Conservation (phyloP, 53 echinoderm and acorn worm species). For the Temnopleurus reevesii region DNA sequence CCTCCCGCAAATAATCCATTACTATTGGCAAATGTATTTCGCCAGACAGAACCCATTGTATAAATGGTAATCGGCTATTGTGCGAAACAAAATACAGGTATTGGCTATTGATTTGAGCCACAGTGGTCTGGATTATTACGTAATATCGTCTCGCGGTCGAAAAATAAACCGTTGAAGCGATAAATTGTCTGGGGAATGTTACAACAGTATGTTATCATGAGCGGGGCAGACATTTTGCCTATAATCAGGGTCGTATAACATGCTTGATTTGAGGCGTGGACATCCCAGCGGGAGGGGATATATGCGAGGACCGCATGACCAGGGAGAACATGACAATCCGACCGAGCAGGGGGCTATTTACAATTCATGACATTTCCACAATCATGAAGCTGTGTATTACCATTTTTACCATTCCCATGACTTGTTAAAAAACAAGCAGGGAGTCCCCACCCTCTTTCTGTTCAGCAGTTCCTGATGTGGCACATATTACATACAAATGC, state of each 20-base stretch:
- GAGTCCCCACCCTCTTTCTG: too few relatives aligned
- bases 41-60: conserved; percentile 1
- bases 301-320: too few relatives aligned
- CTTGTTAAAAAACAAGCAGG: too few relatives aligned
- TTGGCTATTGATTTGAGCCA: neutral
- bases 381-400: too few relatives aligned
- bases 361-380: too few relatives aligned
- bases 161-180: conserved; percentile 13
- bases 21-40: neutral
- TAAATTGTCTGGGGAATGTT: neutral
- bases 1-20: too few relatives aligned
- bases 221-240: neutral
- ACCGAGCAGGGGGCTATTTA: too few relatives aligned
- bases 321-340: too few relatives aligned
- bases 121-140: neutral
- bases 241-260: neutral
- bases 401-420: too few relatives aligned
- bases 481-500: too few relatives aligned
- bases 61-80: conserved; percentile 22
- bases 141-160: conserved; percentile 11
- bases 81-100: neutral
- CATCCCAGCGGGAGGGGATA: too few relatives aligned
- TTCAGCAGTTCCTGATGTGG: too few relatives aligned
- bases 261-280: neutral
- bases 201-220: neutral